Conservation (phyloP, 2,888 invertebrate genomes). For the Aporophyla lueneburgensis region DNA sequence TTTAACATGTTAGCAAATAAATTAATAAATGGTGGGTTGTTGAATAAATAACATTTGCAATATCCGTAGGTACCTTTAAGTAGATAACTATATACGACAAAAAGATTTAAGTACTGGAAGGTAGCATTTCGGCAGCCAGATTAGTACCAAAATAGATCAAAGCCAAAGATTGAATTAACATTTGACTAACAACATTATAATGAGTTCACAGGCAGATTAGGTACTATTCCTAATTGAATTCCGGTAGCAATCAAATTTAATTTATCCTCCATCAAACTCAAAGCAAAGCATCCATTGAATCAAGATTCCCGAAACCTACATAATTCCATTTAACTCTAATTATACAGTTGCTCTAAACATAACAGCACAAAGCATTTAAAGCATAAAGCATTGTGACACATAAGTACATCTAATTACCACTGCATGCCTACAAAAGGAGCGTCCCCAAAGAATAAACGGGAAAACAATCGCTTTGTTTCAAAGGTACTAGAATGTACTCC, state of each 20-base stretch:
- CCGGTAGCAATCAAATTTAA: constrained; percentile 38
- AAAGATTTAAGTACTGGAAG: background rate
- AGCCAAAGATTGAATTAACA: background rate
- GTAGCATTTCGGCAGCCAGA: background rate
- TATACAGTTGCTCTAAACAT: constrained; percentile 21
- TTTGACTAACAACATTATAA: background rate
- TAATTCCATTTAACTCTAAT: constrained; percentile 42
- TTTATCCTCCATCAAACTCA: constrained; percentile 28
- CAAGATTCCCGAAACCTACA: constrained; percentile 13
- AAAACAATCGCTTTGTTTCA: constrained; percentile 66
- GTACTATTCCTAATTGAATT: constrained; percentile 21
- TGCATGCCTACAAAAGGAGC: constrained; percentile 51
- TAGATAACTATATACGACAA: background rate
- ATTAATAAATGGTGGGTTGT: no score
- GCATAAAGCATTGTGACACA: constrained; percentile 33
- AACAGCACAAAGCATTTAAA: constrained; percentile 50
- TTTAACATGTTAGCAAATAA: no score
- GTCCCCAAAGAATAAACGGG: constrained; percentile 60
- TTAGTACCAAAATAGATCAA: background rate
- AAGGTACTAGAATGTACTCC: constrained; percentile 53
- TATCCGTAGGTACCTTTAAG: no score
- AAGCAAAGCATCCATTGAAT: constrained; percentile 6
- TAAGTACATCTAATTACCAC: constrained; percentile 63
- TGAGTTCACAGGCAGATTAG: background rate
- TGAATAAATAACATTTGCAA: background rate